Evolutionary conservation across 2,113 vertebrate genomes (phyloP).

Genomic region (Macrotus californicus): DNA sequence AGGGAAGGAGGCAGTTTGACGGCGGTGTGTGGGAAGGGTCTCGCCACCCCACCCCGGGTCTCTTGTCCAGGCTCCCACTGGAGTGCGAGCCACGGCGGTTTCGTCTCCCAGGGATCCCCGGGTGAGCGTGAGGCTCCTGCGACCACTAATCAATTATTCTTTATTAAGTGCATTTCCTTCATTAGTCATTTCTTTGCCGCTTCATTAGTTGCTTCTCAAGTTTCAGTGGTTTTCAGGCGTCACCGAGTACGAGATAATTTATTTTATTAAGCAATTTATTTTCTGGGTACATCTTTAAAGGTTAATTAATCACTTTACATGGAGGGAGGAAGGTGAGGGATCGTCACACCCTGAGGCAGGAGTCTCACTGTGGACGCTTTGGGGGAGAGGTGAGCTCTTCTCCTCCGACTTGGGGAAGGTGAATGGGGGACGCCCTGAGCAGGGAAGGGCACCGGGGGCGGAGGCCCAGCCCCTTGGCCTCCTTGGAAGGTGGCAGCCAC

Average conservation of each 20-base stretch:
- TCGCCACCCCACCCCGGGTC: neutral
- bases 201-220: constrained; percentile 73
- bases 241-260: constrained; percentile 70
- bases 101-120: neutral
- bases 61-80: neutral
- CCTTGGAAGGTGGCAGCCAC: neutral
- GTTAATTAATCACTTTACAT: constrained; percentile 80
- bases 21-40: neutral
- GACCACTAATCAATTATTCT: constrained; percentile 65
- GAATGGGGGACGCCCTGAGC: fast-evolving
- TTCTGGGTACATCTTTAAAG: constrained; percentile 79
- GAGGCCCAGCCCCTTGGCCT: too few species aligned
- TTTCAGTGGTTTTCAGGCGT: constrained; percentile 73
- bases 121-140: neutral
- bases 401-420: neutral
- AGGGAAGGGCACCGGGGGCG: neutral
- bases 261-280: constrained; percentile 83
- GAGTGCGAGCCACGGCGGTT: neutral
- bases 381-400: neutral
- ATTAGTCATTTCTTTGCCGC: constrained; percentile 71
- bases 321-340: constrained; percentile 55
- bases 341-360: neutral
- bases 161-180: constrained; percentile 73
- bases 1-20: too few species aligned
- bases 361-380: fast-evolving